Evolutionary conservation across 2,113 vertebrate genomes (phyloP).

Genomic region (Amazona guildingii): DNA sequence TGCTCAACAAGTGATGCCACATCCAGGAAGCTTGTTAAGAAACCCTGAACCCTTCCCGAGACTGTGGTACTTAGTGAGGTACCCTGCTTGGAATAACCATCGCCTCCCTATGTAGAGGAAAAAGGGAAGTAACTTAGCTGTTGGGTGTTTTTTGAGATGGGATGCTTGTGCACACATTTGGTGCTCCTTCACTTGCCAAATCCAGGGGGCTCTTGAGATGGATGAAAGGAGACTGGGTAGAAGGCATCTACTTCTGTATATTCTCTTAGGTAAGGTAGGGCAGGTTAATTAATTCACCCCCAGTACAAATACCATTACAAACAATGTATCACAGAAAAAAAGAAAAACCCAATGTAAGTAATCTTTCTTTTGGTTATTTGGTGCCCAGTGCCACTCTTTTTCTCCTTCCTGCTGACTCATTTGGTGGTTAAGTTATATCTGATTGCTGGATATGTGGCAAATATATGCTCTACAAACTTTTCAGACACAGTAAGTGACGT

Average conservation of each 20-base stretch:
- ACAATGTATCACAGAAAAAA: background rate
- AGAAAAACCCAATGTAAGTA: background rate
- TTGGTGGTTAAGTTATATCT: background rate
- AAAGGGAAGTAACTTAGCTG: background rate
- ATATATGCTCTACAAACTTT: background rate
- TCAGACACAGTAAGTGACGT: background rate
- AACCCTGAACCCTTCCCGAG: background rate
- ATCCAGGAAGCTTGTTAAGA: background rate
- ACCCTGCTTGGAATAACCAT: background rate
- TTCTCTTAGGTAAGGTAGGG: background rate
- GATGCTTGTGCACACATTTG: background rate
- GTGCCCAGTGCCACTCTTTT: background rate
- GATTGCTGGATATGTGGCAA: background rate
- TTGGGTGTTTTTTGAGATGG: background rate
- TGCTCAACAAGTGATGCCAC: background rate
- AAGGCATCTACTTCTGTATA: background rate
- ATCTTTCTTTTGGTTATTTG: background rate
- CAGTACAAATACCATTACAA: background rate
- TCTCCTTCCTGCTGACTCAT: background rate
- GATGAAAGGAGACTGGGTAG: background rate
- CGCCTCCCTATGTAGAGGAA: background rate
- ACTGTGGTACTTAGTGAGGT: background rate
- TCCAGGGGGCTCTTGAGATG: background rate
- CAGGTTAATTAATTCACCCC: background rate
- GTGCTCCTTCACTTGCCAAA: background rate